Evolutionary conservation across 2,888 invertebrate species (phyloP).

Genomic region (Acanthacorydalis orientalis): DNA sequence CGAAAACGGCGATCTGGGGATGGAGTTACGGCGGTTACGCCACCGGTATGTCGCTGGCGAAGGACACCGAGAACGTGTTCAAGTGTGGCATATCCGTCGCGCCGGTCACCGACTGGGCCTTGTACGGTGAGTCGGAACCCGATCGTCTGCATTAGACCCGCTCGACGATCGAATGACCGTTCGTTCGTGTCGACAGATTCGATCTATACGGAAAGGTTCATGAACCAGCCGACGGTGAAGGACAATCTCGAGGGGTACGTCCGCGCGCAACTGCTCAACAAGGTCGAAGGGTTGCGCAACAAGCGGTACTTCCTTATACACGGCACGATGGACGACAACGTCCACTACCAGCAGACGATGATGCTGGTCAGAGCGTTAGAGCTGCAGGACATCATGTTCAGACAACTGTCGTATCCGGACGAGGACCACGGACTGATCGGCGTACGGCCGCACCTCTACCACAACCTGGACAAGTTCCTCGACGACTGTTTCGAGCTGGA

Average conservation of each 20-base stretch:
- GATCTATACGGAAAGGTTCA: conserved; percentile 92
- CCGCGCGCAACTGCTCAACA: conserved; percentile 57
- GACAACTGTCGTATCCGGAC: conserved; percentile 89
- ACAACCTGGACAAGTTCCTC: conserved; percentile 73
- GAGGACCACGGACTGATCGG: conserved; percentile 77
- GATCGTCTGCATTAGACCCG: background rate
- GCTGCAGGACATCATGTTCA: conserved; percentile 70
- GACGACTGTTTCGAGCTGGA: conserved; percentile 33
- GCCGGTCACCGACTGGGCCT: conserved; percentile 91
- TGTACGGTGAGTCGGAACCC: conserved; percentile 55
- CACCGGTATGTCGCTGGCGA: conserved; percentile 70
- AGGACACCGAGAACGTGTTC: conserved; percentile 57
- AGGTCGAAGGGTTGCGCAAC: conserved; percentile 35
- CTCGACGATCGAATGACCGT: background rate
- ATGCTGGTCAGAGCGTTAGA: conserved; percentile 76
- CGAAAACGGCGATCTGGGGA: conserved; percentile 87
- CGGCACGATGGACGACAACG: conserved; percentile 90
- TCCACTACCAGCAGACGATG: conserved; percentile 95
- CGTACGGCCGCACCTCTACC: conserved; percentile 76
- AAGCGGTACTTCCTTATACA: conserved; percentile 84
- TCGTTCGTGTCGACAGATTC: conserved; percentile 50
- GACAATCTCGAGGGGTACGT: conserved; percentile 61
- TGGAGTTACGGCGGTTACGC: conserved; percentile 98
- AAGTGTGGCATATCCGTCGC: conserved; percentile 91
- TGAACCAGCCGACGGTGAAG: conserved; percentile 62